A percentile compares a stretch with the other conserved stretches of the same genome.
phyloP scores from a whole-genome alignment of 2,888 invertebrate species.

The Blera fallax region DNA sequence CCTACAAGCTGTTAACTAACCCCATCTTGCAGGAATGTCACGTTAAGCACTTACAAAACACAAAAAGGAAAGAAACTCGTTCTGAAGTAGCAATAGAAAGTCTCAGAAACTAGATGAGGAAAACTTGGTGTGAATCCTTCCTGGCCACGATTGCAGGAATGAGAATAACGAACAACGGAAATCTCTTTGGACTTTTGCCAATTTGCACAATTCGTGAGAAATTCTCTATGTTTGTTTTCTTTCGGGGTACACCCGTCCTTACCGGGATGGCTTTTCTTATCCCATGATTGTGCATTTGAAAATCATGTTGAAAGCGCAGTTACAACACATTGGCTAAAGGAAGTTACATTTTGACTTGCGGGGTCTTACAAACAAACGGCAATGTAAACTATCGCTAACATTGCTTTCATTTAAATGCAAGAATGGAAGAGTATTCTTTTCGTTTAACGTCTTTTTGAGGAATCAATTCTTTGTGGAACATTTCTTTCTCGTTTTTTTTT shows the following conservation, averaged over 20 bases:
- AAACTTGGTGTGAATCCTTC: background rate
- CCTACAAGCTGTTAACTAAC: no score
- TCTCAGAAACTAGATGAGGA: background rate
- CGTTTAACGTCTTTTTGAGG: background rate
- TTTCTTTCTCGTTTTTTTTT: background rate
- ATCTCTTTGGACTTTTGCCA: conserved; percentile 10
- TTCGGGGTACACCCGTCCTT: background rate
- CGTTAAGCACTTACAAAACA: background rate
- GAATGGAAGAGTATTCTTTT: background rate
- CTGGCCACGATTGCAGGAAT: background rate
- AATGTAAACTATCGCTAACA: background rate
- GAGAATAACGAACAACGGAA: conserved; percentile 6
- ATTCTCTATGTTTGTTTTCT: background rate
- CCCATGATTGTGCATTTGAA: background rate
- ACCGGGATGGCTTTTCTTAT: background rate
- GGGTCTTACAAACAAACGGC: background rate
- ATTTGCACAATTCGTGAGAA: conserved; percentile 19
- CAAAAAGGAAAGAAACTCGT: background rate
- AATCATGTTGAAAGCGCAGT: conserved; percentile 8
- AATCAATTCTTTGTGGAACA: background rate
- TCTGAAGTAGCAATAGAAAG: background rate
- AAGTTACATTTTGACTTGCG: background rate
- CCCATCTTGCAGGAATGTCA: background rate
- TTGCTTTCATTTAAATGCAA: background rate
- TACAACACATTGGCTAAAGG: background rate